Evolutionary conservation across 2,888 invertebrate species (phyloP).

Genomic region (Pollenia griseotomentosa): DNA sequence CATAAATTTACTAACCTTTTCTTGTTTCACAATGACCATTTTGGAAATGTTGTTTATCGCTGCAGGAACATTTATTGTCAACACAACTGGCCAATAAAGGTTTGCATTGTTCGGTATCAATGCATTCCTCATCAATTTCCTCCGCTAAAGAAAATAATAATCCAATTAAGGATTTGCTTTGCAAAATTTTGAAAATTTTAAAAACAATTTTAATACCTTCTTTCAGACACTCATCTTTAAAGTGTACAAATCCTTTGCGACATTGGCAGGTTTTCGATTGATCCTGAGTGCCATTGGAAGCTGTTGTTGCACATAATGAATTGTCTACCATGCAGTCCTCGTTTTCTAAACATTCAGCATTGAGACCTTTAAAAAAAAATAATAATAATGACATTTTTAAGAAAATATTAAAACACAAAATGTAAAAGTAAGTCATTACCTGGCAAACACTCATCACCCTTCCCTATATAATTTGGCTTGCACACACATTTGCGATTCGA

Average conservation of each 20-base stretch:
- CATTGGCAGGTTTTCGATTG: conserved; percentile 80
- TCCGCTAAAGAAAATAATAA: conserved; percentile 75
- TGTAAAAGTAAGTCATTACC: conserved; percentile 73
- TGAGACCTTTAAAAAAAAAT: conserved; percentile 76
- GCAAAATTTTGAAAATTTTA: too few relatives aligned
- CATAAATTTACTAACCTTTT: conserved; percentile 76
- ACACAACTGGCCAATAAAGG: conserved; percentile 82
- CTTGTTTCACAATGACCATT: conserved; percentile 80
- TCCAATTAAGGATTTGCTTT: not conserved
- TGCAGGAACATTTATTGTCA: conserved; percentile 81
- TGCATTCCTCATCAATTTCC: conserved; percentile 81
- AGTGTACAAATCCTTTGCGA: conserved; percentile 82
- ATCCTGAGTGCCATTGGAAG: conserved; percentile 76
- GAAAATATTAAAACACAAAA: not conserved
- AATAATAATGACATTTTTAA: not conserved
- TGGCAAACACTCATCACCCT: conserved; percentile 79
- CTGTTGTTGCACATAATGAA: conserved; percentile 76
- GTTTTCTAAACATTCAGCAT: conserved; percentile 79
- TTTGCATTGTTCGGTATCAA: conserved; percentile 83
- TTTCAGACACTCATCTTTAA: conserved; percentile 82
- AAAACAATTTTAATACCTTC: conserved; percentile 76
- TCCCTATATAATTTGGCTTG: conserved; percentile 78
- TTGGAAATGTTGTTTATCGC: conserved; percentile 80
- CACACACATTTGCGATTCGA: conserved; percentile 81
- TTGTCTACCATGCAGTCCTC: conserved; percentile 80